Conservation (phyloP, 2,888 invertebrate species). For the Phlogophora meticulosa region DNA sequence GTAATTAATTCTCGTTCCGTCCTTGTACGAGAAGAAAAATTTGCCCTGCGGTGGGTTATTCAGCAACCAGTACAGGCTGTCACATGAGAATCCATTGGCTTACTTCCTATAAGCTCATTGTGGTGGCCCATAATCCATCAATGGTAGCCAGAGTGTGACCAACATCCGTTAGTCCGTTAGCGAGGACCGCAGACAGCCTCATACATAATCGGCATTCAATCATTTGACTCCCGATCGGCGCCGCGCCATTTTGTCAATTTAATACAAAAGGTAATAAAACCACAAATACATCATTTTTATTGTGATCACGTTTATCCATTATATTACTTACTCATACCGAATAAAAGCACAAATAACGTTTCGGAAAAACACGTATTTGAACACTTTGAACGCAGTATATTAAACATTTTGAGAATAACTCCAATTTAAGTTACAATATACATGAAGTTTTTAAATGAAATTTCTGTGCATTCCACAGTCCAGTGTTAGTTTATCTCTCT, state of each 20-base stretch:
- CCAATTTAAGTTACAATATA: slow-evolving; percentile 41
- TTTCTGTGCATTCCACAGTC: slow-evolving; percentile 47
- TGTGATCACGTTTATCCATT: slow-evolving; percentile 49
- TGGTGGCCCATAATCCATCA: slow-evolving; percentile 36
- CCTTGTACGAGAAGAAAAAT: not conserved
- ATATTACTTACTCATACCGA: slow-evolving; percentile 28
- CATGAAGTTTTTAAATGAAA: slow-evolving; percentile 54
- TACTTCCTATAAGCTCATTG: slow-evolving; percentile 4
- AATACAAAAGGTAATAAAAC: slow-evolving; percentile 53
- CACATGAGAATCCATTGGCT: not conserved
- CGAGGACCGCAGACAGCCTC: slow-evolving; percentile 43
- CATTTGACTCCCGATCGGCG: slow-evolving; percentile 33
- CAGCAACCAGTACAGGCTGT: not conserved
- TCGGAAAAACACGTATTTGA: slow-evolving; percentile 15
- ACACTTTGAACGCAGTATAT: slow-evolving; percentile 17
- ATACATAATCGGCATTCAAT: slow-evolving; percentile 53
- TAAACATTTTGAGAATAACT: slow-evolving; percentile 30
- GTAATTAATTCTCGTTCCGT: not conserved
- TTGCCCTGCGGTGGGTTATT: not conserved
- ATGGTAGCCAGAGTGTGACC: slow-evolving; percentile 16
- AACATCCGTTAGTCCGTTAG: slow-evolving; percentile 27
- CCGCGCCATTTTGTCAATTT: slow-evolving; percentile 55
- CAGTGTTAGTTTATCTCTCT: slow-evolving; percentile 55
- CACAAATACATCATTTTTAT: slow-evolving; percentile 54
- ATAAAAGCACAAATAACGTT: slow-evolving; percentile 22